These are phyloP conservation scores for Noctua janthe DNA, from an alignment of 2,888 invertebrate species.

Conservation along the genomic window DNA sequence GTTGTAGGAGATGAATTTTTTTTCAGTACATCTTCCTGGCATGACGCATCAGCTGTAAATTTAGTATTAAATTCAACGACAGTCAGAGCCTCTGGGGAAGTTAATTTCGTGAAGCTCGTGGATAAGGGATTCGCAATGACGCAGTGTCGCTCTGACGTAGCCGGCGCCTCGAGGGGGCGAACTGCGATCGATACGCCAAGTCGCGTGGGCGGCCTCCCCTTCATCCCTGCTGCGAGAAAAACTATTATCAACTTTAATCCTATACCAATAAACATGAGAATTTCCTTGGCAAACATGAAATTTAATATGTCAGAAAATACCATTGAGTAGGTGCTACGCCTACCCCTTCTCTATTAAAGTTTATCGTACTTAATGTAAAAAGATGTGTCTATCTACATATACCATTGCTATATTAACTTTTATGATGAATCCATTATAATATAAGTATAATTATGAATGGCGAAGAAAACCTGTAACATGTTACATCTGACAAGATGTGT, in stretches of 20 bases:
- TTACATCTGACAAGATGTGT: no score
- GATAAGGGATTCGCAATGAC: slow-evolving; percentile 81
- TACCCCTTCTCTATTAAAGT: slow-evolving; percentile 16
- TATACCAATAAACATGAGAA: slow-evolving; percentile 60
- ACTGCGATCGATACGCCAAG: slow-evolving; percentile 85
- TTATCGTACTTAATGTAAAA: slow-evolving; percentile 25
- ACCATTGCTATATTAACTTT: not conserved
- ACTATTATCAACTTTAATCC: slow-evolving; percentile 74
- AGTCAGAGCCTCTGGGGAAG: slow-evolving; percentile 67
- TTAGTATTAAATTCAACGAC: slow-evolving; percentile 30
- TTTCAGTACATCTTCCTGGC: not conserved
- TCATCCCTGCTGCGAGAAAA: slow-evolving; percentile 70
- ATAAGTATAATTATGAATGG: not conserved
- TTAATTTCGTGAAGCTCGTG: slow-evolving; percentile 71
- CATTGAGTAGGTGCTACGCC: slow-evolving; percentile 16
- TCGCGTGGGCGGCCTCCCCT: slow-evolving; percentile 83
- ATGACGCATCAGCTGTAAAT: slow-evolving; percentile 9
- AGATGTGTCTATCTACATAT: slow-evolving; percentile 1
- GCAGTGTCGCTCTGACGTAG: slow-evolving; percentile 83
- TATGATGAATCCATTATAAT: not conserved
- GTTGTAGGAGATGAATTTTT: not conserved
- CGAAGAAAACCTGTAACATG: not conserved
- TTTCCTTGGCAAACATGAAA: slow-evolving; percentile 51
- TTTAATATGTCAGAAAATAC: slow-evolving; percentile 23
- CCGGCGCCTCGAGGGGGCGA: slow-evolving; percentile 82